A percentile compares a stretch with the other conserved stretches of the same genome.
Conservation (phyloP, 2,888 invertebrate species). For the Clitarchus hookeri region DNA sequence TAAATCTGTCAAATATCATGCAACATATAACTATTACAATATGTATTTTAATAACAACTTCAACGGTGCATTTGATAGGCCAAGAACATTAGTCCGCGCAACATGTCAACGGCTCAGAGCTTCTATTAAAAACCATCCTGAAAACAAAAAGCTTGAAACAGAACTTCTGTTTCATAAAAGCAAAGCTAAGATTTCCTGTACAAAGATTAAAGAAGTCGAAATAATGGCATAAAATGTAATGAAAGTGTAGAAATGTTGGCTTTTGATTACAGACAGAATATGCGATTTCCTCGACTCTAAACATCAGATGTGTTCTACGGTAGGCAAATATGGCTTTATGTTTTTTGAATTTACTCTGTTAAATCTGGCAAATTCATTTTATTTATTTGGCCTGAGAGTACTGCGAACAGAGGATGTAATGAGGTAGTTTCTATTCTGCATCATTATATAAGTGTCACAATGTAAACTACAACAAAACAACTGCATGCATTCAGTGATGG, state of each 20-base stretch:
- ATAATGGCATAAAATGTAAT: background rate
- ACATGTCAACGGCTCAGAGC: conserved; percentile 4
- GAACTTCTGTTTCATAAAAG: conserved; percentile 4
- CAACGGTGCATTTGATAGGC: background rate
- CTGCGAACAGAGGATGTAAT: conserved; percentile 18
- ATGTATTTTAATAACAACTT: background rate
- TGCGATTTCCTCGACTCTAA: background rate
- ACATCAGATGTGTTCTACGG: background rate
- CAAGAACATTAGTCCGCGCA: conserved; percentile 11
- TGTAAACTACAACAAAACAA: conserved; percentile 15
- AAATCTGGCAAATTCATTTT: background rate
- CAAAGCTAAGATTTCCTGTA: background rate
- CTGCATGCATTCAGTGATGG: conserved; percentile 3
- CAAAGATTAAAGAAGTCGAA: background rate
- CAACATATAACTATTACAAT: background rate
- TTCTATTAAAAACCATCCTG: background rate
- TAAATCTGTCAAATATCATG: conserved; percentile 12
- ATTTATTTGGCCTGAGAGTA: conserved; percentile 9
- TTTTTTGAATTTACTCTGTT: background rate
- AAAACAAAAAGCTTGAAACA: background rate
- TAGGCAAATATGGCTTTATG: conserved; percentile 3
- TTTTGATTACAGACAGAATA: conserved; percentile 17
- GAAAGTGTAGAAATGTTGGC: background rate
- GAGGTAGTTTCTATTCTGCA: conserved; percentile 22
- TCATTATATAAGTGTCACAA: conserved; percentile 10